Percentiles rank a stretch among this genome's conserved stretches.
phyloP scores from a whole-genome alignment of 53 echinoderm and acorn worm species.

The Paracentrotus lividus region DNA sequence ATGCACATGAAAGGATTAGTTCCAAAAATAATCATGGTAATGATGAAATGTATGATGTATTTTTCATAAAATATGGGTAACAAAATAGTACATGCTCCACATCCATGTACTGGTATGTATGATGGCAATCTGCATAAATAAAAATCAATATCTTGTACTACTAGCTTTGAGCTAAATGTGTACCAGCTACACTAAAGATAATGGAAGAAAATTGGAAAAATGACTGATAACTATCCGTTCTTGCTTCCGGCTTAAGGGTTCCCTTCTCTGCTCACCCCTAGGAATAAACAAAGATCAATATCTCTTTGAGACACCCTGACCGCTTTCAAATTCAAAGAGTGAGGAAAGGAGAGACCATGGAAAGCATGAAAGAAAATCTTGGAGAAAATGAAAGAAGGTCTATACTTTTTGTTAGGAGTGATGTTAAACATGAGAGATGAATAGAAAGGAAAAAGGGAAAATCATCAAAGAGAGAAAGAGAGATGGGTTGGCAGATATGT shows the following conservation, averaged over 20 bases:
- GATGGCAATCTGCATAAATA: background rate
- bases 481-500: background rate
- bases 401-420: background rate
- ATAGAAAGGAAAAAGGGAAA: background rate
- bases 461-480: background rate
- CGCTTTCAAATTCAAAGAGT: background rate
- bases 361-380: background rate
- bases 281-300: conserved; percentile 8
- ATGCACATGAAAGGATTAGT: background rate
- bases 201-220: background rate
- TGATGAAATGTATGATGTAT: background rate
- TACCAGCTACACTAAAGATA: background rate
- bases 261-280: background rate
- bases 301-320: conserved; percentile 13
- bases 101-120: background rate
- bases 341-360: background rate
- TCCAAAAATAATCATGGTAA: background rate
- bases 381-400: background rate
- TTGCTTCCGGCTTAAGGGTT: conserved; percentile 3
- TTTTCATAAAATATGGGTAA: background rate
- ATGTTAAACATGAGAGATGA: background rate
- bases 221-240: background rate
- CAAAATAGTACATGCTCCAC: background rate
- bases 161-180: background rate
- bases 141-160: background rate